Base-by-base conservation (phyloP, 2,113 vertebrate genomes). In the Damaliscus lunatus region DNA sequence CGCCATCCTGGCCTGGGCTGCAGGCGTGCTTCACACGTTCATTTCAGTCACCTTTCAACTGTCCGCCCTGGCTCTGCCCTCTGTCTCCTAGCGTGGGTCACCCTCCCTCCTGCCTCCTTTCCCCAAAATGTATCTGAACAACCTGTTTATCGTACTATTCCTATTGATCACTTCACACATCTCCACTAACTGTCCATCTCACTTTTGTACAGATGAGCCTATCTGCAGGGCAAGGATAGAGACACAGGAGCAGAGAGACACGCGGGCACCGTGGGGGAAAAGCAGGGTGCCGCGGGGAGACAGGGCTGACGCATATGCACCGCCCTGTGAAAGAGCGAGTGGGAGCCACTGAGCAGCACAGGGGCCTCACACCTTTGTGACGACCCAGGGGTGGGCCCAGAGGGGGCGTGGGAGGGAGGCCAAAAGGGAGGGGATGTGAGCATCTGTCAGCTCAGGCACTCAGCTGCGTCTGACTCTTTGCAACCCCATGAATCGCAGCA, bases 241-340 rank as follows among this genome's bases (percentile, higher is more conserved):
- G 71, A 43, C 36, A 25, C 3, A 2, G 36, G 12, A 0, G 5
- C 71, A 74, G 11, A 74, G 12, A 25, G 23, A 14, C 67, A 12
- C 3, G 11, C 3, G 21, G 19, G 3, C 36, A 25, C 11, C 3
- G 71, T 13, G 5, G 21, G 36, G 36, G 11, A 21, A 40, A n/a
- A 40, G n/a, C 19, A 1, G 67, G 64, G 19, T 3, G 3, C 36
- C 12, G 21, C 11, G 2, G 36, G 21, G 36, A 23, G 36, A 23
- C 11, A 13, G 36, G 67, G 3, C 3, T 0, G 36, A 3, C 36
- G 1, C 3, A 1, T 1, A 3, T 0, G 23, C 6, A 1, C n/a
- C 3, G 3, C 21, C 3, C 2, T 74, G 36, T 25, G 12, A 13
- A 25, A 40, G 19, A 14, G 36, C 3, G 3, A 13, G 71, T 43